These are phyloP conservation scores for Ctenosaura bakeri DNA, from an alignment of 2,797 vertebrate genomes.

Conservation along the genomic window DNA sequence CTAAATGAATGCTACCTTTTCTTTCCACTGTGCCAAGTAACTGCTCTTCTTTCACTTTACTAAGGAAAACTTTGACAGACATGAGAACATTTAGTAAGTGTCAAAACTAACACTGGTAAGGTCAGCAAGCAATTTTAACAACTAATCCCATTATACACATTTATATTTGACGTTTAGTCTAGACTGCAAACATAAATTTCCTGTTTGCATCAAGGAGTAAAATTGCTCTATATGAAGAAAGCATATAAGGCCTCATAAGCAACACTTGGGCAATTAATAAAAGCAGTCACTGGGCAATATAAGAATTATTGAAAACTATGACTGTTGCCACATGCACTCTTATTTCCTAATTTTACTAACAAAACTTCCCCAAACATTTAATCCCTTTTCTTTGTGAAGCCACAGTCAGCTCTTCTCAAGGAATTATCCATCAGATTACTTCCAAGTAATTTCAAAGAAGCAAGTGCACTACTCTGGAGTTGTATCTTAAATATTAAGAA, in stretches of 20 bases:
- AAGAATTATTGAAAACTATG: neutral
- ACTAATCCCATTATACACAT: neutral
- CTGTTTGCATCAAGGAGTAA: neutral
- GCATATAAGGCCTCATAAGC: neutral
- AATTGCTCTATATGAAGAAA: neutral
- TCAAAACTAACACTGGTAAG: slow-evolving; percentile 1
- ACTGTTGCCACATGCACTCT: neutral
- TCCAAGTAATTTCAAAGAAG: neutral
- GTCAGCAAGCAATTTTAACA: neutral
- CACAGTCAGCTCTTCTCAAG: neutral
- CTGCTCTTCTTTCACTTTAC: neutral
- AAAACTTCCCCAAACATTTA: neutral
- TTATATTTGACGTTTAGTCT: neutral
- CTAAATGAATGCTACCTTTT: slow-evolving; percentile 1
- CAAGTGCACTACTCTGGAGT: neutral
- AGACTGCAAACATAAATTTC: neutral
- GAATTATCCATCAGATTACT: neutral
- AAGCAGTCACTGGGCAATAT: neutral
- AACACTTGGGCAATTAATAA: neutral
- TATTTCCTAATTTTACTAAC: neutral
- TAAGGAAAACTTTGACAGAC: neutral
- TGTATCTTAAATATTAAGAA: neutral
- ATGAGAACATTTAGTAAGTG: neutral
- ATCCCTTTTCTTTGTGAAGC: neutral
- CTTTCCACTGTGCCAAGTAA: slow-evolving; percentile 5